Evolutionary conservation across 2,888 invertebrate species (phyloP).

Genomic region (Drosophila buzzatii): DNA sequence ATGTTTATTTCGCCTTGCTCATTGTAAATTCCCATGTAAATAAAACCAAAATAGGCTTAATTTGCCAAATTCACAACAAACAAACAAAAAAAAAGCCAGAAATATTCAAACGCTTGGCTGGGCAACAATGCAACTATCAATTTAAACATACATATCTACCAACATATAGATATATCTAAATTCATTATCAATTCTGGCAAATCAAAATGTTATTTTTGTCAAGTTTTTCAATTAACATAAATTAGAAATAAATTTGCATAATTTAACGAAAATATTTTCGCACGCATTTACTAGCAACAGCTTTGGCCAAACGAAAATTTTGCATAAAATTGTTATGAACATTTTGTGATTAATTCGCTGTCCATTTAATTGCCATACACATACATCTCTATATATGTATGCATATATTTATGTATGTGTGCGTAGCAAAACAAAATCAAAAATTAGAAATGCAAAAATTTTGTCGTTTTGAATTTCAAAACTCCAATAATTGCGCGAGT

Average conservation of each 20-base stretch:
- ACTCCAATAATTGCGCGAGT: neutral
- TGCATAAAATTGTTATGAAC: slow-evolving; percentile 40
- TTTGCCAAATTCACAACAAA: slow-evolving; percentile 4
- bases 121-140: slow-evolving; percentile 5
- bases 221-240: slow-evolving; percentile 72
- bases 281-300: slow-evolving; percentile 32
- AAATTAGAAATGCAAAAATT: slow-evolving; percentile 61
- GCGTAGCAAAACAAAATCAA: slow-evolving; percentile 29
- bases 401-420: slow-evolving; percentile 10
- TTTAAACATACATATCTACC: neutral
- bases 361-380: slow-evolving; percentile 60
- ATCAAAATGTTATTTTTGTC: slow-evolving; percentile 23
- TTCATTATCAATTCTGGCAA: slow-evolving; percentile 8
- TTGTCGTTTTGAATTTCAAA: slow-evolving; percentile 43
- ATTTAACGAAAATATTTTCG: slow-evolving; percentile 27
- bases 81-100: neutral
- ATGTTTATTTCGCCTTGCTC: neutral
- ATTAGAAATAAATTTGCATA: slow-evolving; percentile 46
- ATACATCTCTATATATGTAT: neutral
- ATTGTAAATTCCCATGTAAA: neutral
- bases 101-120: neutral
- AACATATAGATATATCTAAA: neutral
- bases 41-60: neutral
- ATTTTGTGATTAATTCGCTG: slow-evolving; percentile 68
- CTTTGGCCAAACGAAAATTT: slow-evolving; percentile 32